Evolutionary conservation across 2,888 invertebrate genomes (phyloP), one percentile per base, ranked within the genome.

Genomic region (Drosophila incognita): DNA sequence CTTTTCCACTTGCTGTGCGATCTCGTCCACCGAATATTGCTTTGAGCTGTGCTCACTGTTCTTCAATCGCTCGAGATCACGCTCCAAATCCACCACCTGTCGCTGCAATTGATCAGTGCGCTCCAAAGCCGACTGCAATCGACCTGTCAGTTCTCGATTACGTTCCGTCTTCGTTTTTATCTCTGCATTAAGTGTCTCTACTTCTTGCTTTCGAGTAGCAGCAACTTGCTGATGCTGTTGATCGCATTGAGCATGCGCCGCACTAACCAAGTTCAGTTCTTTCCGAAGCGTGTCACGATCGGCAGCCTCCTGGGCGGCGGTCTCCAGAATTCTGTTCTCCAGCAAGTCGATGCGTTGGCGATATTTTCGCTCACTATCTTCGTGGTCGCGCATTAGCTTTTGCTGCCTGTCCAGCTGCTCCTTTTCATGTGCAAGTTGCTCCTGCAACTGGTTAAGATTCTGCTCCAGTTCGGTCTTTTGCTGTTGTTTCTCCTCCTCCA

Each of bases 141-240:
- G 88, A 0, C 76, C 75, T 4, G 72, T 64, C 13, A 92, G 66
- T 21, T 91, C 83, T 91, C 85, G 29, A 92, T 94, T 76, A 92
- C 94, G 91, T 93, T 94, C 84, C 46, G 96, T 95, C 81, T 95
- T 95, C 54, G 95, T 94, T 69, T 93, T 94, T 1, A 96, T 82
- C 38, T 94, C 94, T 18, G 94, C 94, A 82, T 95, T 94, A 42
- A 95, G 91, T 68, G 93, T 93, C 27, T 93, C 93, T 2, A 95
- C 92, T 89, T 96, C 95, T 68, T 94, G 94, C 61, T 94, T 94
- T 38, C 93, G 90, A 35, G 93, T 93, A 24, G 94, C 90, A 21
- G 92, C 90, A 33, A 92, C 90, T 40, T 91, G 91, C 49, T 90
- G 91, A n/a, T 92, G 90, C n/a, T 76, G 71, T 11, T 82, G 82